Percentiles rank a stretch among this genome's conserved stretches.
These are phyloP conservation scores for Atractosteus spatula DNA, from an alignment of 2,113 vertebrate genomes.

Conservation along the genomic window DNA sequence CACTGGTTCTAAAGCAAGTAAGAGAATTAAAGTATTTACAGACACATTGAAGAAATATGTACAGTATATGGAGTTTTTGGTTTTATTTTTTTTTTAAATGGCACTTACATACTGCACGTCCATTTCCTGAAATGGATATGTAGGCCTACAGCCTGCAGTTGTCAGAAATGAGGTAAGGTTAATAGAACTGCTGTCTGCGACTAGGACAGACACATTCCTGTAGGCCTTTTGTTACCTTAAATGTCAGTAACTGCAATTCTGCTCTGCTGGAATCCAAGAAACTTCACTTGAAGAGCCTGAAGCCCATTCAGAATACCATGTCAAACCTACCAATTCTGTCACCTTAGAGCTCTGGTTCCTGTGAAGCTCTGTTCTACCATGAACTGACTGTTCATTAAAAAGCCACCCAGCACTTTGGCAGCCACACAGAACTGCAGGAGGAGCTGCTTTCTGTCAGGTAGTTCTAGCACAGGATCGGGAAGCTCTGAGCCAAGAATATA, in stretches of 20 bases:
- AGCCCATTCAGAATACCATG: neutral
- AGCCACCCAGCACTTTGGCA: neutral
- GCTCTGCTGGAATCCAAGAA: neutral
- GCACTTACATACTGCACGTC: no score
- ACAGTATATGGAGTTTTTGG: no score
- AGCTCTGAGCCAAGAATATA: neutral
- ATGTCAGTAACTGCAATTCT: neutral
- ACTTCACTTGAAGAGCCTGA: neutral
- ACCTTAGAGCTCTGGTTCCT: neutral
- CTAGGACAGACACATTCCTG: neutral
- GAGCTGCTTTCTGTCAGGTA: no score
- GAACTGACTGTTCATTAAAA: neutral
- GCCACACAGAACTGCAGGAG: no score
- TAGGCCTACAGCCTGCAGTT: neutral
- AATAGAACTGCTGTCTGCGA: neutral
- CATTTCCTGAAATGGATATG: no score
- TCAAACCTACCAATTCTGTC: conserved; percentile 17
- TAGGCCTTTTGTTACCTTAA: no score
- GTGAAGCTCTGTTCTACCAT: conserved; percentile 6
- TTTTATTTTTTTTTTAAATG: no score
- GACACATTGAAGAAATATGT: no score
- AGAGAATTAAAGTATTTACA: no score
- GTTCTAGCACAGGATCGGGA: neutral
- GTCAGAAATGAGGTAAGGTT: neutral
- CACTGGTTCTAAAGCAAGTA: no score